phyloP scores from a whole-genome alignment of 2,113 vertebrate genomes.

The Corythaixoides concolor region DNA sequence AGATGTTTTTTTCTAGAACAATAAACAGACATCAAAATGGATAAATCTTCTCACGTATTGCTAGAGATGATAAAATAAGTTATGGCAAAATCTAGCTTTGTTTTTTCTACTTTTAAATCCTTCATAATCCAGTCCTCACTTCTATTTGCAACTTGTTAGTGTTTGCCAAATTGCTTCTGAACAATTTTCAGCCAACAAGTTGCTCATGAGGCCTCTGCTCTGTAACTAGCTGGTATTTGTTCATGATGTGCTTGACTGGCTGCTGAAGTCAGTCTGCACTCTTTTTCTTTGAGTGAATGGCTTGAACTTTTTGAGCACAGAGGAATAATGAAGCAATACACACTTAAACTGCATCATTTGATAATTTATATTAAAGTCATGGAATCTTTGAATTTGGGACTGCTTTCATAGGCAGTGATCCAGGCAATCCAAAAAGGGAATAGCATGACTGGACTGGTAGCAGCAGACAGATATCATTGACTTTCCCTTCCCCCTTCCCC shows the following conservation, averaged over 20 bases:
- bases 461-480: not conserved
- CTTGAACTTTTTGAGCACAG: conserved; percentile 18
- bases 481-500: not conserved
- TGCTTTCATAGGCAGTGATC: not conserved
- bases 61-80: conserved; percentile 17
- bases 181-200: not conserved
- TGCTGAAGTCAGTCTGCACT: not conserved
- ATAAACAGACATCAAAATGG: conserved; percentile 23
- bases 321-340: not conserved
- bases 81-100: not conserved
- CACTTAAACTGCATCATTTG: not conserved
- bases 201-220: conserved; percentile 16
- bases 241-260: conserved; percentile 34
- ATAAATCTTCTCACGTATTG: conserved; percentile 11
- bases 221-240: conserved; percentile 42
- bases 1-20: not conserved
- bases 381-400: not conserved
- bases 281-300: conserved; percentile 13
- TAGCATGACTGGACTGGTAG: not conserved
- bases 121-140: not conserved
- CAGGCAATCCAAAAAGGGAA: not conserved
- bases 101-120: not conserved
- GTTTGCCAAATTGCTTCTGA: conserved; percentile 41
- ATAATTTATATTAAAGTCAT: not conserved
- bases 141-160: not conserved